Conservation (phyloP, 1,140 invertebrate species). For the Eumaeus atala region DNA sequence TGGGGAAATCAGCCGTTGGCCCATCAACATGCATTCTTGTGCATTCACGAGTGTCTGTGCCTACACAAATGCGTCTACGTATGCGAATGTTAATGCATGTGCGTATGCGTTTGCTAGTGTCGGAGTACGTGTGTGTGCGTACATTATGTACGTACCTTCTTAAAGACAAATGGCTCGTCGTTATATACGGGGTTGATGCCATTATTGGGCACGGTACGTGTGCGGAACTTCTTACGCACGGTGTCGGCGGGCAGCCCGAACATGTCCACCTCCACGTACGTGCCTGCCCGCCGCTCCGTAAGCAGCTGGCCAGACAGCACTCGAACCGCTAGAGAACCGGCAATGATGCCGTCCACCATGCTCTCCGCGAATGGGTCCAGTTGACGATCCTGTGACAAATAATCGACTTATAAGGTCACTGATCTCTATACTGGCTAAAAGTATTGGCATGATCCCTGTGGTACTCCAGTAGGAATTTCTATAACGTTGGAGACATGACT, state of each 20-base stretch:
- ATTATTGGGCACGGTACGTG: conserved; percentile 94
- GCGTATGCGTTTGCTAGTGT: too few relatives aligned
- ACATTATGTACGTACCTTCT: conserved; percentile 96
- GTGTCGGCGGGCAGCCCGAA: conserved; percentile 99
- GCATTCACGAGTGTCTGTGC: too few relatives aligned
- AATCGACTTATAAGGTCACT: too few relatives aligned
- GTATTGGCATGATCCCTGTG: too few relatives aligned
- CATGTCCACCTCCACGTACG: conserved; percentile 99
- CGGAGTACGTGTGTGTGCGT: neutral
- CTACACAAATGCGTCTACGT: too few relatives aligned
- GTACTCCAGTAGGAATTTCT: too few relatives aligned
- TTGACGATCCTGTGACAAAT: conserved; percentile 76
- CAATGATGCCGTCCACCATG: conserved; percentile 99
- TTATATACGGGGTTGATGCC: conserved; percentile 97
- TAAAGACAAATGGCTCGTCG: conserved; percentile 98
- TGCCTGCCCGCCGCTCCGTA: conserved; percentile 95
- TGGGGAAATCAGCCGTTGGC: too few relatives aligned
- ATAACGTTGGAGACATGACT: too few relatives aligned
- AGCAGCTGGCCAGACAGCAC: conserved; percentile 95
- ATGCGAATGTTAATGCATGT: too few relatives aligned
- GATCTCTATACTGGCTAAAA: neutral
- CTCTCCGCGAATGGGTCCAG: conserved; percentile 99
- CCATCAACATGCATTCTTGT: too few relatives aligned
- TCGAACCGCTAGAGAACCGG: conserved; percentile 94
- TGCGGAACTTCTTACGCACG: conserved; percentile 96